Evolutionary conservation across 2,797 vertebrate species (phyloP), one percentile per base, ranked within the genome.

Genomic region (Leuciscus waleckii): DNA sequence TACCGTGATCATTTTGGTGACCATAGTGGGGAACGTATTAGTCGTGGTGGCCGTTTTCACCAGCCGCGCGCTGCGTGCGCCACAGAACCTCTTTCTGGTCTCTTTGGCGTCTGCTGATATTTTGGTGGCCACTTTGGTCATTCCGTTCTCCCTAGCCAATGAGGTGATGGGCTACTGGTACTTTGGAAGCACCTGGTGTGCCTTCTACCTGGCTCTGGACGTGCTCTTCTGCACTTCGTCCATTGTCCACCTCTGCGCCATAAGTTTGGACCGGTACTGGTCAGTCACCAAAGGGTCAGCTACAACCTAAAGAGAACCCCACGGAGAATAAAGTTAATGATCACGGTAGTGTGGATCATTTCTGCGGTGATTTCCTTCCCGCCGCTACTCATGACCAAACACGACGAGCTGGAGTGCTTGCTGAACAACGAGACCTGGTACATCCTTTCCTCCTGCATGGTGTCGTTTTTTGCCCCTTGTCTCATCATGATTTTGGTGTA

Each of bases 91-190:
- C 1, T 98, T 98, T 88, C 87, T 98, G 43, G 97, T 98, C 65
- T 98, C 97, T 1, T 86, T 98, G 89, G 97, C 97, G 56, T 96
- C 93, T 0, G 97, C 97, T 0, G 97, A 98, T 92, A 98, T 98
- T 91, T 95, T 98, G 85, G 97, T 98, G 89, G 97, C 96, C 67
- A 41, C 97, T 11, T 92, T 98, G 71, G 96, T 98, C 84, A 97
- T 98, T 88, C 97, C 97, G 0, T 98, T 98, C 92, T 97, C 97
- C 0, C 91, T 98, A 32, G 97, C 95, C 88, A 97, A 97, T 1
- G 97, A 98, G 87, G 91, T 98, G 43, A 97, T 98, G 97, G 97
- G 97, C 79, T 97, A 97, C 91, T 98, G 97, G 97, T 96, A 96
- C 89, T 98, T 98, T 1, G 97, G 97, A 0, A 94, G 93, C 77